Evolutionary conservation across 2,113 vertebrate species (phyloP).

Genomic region (Laterallus jamaicensis): DNA sequence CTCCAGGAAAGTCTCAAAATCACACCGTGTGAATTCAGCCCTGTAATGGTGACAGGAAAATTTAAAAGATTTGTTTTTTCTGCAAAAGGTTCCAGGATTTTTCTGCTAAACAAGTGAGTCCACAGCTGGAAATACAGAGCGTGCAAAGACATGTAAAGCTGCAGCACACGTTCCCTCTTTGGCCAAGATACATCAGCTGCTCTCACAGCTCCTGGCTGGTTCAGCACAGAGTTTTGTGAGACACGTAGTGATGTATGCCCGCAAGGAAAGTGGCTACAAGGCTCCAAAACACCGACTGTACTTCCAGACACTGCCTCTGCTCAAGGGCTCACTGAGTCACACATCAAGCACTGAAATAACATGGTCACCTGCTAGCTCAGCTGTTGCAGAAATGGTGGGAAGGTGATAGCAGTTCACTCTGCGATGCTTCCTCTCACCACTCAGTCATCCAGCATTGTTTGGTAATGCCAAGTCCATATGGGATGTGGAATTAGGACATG

Average conservation of each 20-base stretch:
- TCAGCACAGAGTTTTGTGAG: rapidly evolving
- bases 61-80: background rate
- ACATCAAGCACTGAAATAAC: rapidly evolving
- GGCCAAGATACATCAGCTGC: rapidly evolving
- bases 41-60: background rate
- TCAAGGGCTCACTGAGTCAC: background rate
- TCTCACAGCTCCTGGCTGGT: background rate
- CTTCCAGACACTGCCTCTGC: background rate
- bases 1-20: background rate
- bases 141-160: rapidly evolving
- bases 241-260: rapidly evolving
- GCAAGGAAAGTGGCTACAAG: background rate
- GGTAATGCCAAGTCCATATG: background rate
- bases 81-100: background rate
- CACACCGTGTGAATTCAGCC: background rate
- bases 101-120: background rate
- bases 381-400: background rate
- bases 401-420: background rate
- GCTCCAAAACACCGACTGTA: background rate
- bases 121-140: background rate
- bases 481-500: background rate
- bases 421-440: rapidly evolving
- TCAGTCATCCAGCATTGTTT: background rate
- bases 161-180: rapidly evolving
- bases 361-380: background rate